phyloP scores from a whole-genome alignment of 2,113 vertebrate genomes.

The Mola mola region DNA sequence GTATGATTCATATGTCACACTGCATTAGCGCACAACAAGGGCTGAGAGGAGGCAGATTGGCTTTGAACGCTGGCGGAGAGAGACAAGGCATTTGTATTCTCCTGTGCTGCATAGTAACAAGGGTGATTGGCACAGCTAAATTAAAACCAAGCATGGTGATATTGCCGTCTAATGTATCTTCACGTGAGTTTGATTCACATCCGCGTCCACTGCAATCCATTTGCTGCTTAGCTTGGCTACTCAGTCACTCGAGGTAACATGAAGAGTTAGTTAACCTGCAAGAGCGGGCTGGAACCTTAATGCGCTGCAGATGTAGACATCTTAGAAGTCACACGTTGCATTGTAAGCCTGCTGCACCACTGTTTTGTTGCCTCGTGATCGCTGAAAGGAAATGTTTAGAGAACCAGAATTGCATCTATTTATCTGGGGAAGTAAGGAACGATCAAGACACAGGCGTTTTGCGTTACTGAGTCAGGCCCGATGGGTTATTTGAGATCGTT shows the following conservation, averaged over 20 bases:
- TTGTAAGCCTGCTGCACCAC: conserved; percentile 52
- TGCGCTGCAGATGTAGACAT: conserved; percentile 67
- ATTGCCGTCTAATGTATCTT: conserved; percentile 61
- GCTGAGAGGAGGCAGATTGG: conserved; percentile 74
- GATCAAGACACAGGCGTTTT: conserved; percentile 54
- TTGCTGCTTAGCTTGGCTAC: conserved; percentile 58
- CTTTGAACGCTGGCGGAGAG: conserved; percentile 44
- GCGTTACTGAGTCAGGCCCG: conserved; percentile 40
- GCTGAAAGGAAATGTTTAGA: conserved; percentile 49
- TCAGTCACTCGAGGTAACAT: conserved; percentile 61
- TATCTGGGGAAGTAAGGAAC: conserved; percentile 36
- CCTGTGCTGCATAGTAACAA: conserved; percentile 71
- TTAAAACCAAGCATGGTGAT: conserved; percentile 80
- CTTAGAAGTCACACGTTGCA: conserved; percentile 69
- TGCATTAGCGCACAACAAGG: conserved; percentile 73
- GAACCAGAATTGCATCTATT: conserved; percentile 35
- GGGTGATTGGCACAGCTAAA: conserved; percentile 80
- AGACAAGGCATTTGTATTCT: conserved; percentile 68
- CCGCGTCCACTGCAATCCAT: conserved; percentile 43
- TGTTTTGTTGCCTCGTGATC: conserved; percentile 28
- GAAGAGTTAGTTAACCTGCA: conserved; percentile 61
- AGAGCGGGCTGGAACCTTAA: conserved; percentile 57
- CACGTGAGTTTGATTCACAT: too few species aligned
- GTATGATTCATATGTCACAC: conserved; percentile 71
- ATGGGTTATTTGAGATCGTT: conserved; percentile 34